Percentiles rank a stretch among this genome's conserved stretches.
phyloP scores from a whole-genome alignment of 1,140 invertebrate species.

The Sycophila sp. region DNA sequence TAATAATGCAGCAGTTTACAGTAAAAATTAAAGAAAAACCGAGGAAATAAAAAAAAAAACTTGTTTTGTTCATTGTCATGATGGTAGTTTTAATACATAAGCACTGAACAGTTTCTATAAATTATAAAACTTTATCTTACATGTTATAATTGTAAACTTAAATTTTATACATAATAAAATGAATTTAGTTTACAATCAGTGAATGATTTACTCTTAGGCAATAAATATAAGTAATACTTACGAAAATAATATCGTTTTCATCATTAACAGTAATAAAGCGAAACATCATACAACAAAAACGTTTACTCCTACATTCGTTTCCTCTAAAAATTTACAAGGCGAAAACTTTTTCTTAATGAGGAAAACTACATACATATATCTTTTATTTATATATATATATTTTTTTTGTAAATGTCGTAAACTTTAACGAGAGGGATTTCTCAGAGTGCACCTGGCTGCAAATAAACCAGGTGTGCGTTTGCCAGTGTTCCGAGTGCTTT shows the following conservation, averaged over 20 bases:
- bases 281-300: slow-evolving; percentile 23
- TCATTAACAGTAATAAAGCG: slow-evolving; percentile 20
- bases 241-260: slow-evolving; percentile 20
- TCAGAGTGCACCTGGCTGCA: too few species aligned
- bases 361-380: slow-evolving; percentile 58
- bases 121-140: slow-evolving; percentile 16
- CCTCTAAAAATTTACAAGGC: not conserved
- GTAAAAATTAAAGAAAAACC: not conserved
- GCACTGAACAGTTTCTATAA: not conserved
- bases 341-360: slow-evolving; percentile 50
- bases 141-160: slow-evolving; percentile 7
- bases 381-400: slow-evolving; percentile 43
- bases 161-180: slow-evolving; percentile 16
- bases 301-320: slow-evolving; percentile 3
- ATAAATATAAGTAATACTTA: slow-evolving; percentile 25
- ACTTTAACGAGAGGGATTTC: too few species aligned
- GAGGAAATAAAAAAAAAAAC: slow-evolving; percentile 9
- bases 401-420: slow-evolving; percentile 59
- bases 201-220: not conserved
- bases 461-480: too few species aligned
- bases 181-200: not conserved
- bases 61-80: slow-evolving; percentile 18
- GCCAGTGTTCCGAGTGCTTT: too few species aligned
- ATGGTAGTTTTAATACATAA: slow-evolving; percentile 13
- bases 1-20: not conserved